These are phyloP conservation scores for Bombyx huttoni DNA, from an alignment of 2,888 invertebrate genomes.

Conservation along the genomic window DNA sequence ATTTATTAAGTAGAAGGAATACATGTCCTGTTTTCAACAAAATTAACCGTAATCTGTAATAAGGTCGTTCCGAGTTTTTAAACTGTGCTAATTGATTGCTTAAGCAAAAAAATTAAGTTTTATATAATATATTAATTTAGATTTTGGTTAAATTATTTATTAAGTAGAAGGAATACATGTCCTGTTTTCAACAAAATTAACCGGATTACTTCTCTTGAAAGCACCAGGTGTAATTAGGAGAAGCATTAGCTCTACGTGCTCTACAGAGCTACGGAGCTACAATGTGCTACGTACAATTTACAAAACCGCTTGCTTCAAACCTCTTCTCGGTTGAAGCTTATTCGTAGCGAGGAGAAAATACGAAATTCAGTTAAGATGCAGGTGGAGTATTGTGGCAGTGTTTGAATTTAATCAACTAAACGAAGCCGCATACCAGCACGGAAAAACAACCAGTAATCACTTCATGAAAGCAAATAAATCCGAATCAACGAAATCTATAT, in stretches of 20 bases:
- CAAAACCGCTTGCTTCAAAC: background rate
- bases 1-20: background rate
- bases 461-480: no score
- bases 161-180: background rate
- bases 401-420: no score
- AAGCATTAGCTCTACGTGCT: slow-evolving; percentile 2
- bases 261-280: slow-evolving; percentile 3
- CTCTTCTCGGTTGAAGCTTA: background rate
- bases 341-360: background rate
- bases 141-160: background rate
- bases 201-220: background rate
- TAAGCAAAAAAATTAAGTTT: no score
- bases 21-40: background rate
- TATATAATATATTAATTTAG: background rate
- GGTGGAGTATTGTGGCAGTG: background rate
- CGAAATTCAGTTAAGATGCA: background rate
- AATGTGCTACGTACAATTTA: background rate
- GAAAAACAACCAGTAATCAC: no score
- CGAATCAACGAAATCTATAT: no score
- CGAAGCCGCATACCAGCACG: no score
- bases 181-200: background rate
- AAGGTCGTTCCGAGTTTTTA: no score
- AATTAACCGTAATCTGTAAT: background rate
- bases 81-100: no score
- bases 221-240: background rate